Evolutionary conservation across 2,888 invertebrate genomes (phyloP).

Genomic region (Agrotis segetum): DNA sequence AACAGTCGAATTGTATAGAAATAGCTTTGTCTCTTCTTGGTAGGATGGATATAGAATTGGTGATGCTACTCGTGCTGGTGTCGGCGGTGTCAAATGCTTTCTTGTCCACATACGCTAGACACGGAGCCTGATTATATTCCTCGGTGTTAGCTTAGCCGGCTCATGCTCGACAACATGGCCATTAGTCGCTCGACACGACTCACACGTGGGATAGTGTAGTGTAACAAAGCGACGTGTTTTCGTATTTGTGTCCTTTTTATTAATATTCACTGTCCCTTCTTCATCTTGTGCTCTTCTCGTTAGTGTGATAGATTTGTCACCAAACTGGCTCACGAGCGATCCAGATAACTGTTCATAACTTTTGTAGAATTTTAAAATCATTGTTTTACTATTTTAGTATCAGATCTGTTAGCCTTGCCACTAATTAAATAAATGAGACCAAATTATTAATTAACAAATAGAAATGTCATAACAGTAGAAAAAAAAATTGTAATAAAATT

Average conservation of each 20-base stretch:
- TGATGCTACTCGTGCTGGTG: too few relatives aligned
- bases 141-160: too few relatives aligned
- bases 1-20: too few relatives aligned
- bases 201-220: not conserved
- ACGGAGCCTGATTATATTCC: too few relatives aligned
- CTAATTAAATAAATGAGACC: conserved; percentile 26
- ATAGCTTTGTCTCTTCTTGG: too few relatives aligned
- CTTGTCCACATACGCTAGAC: too few relatives aligned
- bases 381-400: conserved; percentile 5
- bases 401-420: conserved; percentile 21
- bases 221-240: not conserved
- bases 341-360: conserved; percentile 16
- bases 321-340: conserved; percentile 54
- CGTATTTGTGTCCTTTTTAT: not conserved
- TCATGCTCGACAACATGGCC: too few relatives aligned
- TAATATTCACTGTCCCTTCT: not conserved
- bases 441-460: conserved; percentile 36
- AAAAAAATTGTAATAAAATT: conserved; percentile 11
- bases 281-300: conserved; percentile 16
- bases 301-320: conserved; percentile 62
- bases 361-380: conserved; percentile 17
- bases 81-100: too few relatives aligned
- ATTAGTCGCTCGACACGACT: not conserved
- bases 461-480: conserved; percentile 23
- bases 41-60: too few relatives aligned